Evolutionary conservation across 2,113 vertebrate species (phyloP), one percentile per base, ranked within the genome.

Genomic region (Lichenostomus cassidix): DNA sequence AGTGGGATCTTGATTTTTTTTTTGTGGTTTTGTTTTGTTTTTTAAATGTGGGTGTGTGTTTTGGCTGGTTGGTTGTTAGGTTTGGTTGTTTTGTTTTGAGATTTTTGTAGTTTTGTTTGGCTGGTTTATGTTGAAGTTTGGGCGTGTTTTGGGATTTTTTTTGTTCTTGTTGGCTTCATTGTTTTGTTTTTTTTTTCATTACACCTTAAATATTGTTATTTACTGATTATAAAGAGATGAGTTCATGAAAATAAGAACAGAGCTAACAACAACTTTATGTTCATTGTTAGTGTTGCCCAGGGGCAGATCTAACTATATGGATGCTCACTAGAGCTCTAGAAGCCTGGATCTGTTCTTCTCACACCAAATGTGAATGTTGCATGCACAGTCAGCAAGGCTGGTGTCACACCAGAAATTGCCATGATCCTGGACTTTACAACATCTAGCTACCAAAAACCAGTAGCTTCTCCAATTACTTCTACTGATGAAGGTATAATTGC

Each of bases 141-240:
- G 20, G 24, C 10, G 7, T 10, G 9, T n/a, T 56, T 46, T 2
- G 13, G 8, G 2, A 1, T 22, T 29, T 28, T 63, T 3, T 28
- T 77, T 39, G 21, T 18, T 71, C 49, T n/a, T 2, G 20, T 50
- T 50, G 49, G 24, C 25, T 27, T 50, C 25, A 50, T 24, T 31
- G 11, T 9, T 10, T 24, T 31, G 11, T 9, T 10, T 21, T 21
- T 29, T 37, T 44, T 79, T 74, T 70, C 4, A 24, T 65, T 52
- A 6, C 27, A 47, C 5, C 10, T 47, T 60, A 58, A 47, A 41
- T 80, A 77, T 49, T 83, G 8, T 4, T 83, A 37, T 68, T 83
- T 52, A 44, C 19, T 47, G 9, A 44, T 65, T 15, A 13, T 37
- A 69, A 77, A 4, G 21, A 73, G 24, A 55, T 0, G 0, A 35